phyloP scores from a whole-genome alignment of 2,888 invertebrate species.

The Apoda limacodes region DNA sequence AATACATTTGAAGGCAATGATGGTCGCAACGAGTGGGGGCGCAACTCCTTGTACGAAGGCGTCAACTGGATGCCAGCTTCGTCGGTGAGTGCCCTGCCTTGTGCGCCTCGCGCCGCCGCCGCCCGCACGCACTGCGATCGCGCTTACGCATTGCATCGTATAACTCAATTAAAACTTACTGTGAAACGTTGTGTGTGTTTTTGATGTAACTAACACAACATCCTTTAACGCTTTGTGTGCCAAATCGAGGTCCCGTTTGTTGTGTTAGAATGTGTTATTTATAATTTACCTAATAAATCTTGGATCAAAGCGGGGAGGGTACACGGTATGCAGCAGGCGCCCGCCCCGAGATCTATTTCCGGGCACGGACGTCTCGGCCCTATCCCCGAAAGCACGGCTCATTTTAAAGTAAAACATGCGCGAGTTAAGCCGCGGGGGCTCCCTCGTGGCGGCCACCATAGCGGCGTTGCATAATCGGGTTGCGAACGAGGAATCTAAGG shows the following conservation, averaged over 20 bases:
- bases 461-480: constrained; percentile 57
- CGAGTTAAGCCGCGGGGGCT: constrained; percentile 67
- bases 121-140: constrained; percentile 21
- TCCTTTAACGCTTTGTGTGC: constrained; percentile 12
- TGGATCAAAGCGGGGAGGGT: constrained; percentile 50
- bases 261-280: constrained; percentile 5
- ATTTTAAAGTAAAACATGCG: constrained; percentile 66
- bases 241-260: constrained; percentile 11
- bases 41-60: constrained; percentile 58
- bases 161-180: constrained; percentile 15
- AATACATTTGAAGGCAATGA: constrained; percentile 29
- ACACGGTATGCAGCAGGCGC: constrained; percentile 55
- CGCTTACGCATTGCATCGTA: constrained; percentile 28
- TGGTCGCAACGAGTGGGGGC: constrained; percentile 37
- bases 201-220: constrained; percentile 20
- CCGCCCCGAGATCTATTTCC: constrained; percentile 60
- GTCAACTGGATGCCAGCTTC: constrained; percentile 38
- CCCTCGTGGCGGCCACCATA: constrained; percentile 72
- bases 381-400: constrained; percentile 54
- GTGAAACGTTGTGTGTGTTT: constrained; percentile 14
- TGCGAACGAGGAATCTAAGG: constrained; percentile 44
- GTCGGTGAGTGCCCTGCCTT: constrained; percentile 51
- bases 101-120: constrained; percentile 38
- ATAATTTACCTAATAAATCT: constrained; percentile 11
- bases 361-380: constrained; percentile 59